Conservation (phyloP, 2,888 invertebrate species). For the Tupiocoris notatus region DNA sequence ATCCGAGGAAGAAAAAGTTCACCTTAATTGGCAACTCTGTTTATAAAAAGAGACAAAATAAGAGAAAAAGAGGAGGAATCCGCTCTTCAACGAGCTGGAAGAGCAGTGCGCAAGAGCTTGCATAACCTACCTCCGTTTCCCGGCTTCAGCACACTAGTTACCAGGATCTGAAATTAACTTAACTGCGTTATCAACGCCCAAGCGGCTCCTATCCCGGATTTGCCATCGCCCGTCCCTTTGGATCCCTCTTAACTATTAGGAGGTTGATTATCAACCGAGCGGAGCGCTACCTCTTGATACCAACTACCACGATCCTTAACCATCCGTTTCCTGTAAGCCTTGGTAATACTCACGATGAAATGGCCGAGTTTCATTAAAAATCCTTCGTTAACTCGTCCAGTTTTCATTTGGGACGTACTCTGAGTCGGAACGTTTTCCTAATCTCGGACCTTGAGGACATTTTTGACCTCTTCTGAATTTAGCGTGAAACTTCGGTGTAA, state of each 20-base stretch:
- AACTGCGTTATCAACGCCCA: neutral
- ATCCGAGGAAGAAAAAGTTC: neutral
- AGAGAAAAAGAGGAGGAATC: neutral
- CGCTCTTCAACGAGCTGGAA: neutral
- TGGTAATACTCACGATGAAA: neutral
- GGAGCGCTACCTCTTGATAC: neutral
- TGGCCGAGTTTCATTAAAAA: neutral
- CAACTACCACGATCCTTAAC: no score
- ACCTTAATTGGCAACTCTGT: neutral
- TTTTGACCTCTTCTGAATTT: no score
- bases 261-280: neutral
- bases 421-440: no score
- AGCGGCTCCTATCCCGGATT: neutral
- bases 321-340: neutral
- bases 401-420: neutral
- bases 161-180: neutral
- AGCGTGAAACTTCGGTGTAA: no score
- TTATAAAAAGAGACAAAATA: neutral
- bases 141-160: neutral
- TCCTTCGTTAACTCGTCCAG: neutral
- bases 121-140: neutral
- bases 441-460: no score
- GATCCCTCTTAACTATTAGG: neutral
- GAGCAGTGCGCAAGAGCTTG: neutral
- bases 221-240: neutral